These are phyloP conservation scores for Rhabdornis inornatus DNA, from an alignment of 2,113 vertebrate species.

Conservation along the genomic window DNA sequence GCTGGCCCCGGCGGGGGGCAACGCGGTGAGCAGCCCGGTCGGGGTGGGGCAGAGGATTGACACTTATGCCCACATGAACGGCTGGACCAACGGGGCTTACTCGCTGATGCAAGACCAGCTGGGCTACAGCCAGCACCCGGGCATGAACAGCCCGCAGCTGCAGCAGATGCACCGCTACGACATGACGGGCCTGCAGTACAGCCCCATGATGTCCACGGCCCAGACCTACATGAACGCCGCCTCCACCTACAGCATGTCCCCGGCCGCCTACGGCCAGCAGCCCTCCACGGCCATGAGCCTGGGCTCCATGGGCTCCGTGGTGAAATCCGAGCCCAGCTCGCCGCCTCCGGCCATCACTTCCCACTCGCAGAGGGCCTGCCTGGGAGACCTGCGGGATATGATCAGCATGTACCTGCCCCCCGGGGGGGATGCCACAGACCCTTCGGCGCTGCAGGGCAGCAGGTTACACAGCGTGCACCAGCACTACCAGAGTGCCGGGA, in stretches of 20 bases:
- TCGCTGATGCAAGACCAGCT: conserved; percentile 96
- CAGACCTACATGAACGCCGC: conserved; percentile 96
- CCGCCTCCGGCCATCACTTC: conserved; percentile 93
- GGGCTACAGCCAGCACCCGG: conserved; percentile 90
- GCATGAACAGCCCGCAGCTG: conserved; percentile 90
- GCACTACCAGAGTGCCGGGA: conserved; percentile 93
- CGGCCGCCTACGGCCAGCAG: conserved; percentile 90
- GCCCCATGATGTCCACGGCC: conserved; percentile 93
- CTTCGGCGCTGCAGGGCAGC: conserved; percentile 85
- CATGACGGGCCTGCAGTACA: conserved; percentile 93
- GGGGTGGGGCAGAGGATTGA: conserved; percentile 95
- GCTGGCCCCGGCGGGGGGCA: conserved; percentile 80
- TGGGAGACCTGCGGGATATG: conserved; percentile 98
- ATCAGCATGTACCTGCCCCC: conserved; percentile 99
- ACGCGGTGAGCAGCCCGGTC: conserved; percentile 83
- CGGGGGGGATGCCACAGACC: conserved; percentile 90
- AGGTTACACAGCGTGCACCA: conserved; percentile 95
- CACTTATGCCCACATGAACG: conserved; percentile 94
- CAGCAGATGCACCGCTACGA: conserved; percentile 98
- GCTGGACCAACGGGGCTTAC: conserved; percentile 96
- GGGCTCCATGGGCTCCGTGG: conserved; percentile 88
- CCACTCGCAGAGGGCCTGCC: conserved; percentile 93
- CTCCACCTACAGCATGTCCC: conserved; percentile 77
- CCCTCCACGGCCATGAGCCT: conserved; percentile 85
- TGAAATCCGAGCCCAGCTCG: conserved; percentile 95